phyloP scores from a whole-genome alignment of 1,140 invertebrate genomes.

The Ridgeia piscesae region DNA sequence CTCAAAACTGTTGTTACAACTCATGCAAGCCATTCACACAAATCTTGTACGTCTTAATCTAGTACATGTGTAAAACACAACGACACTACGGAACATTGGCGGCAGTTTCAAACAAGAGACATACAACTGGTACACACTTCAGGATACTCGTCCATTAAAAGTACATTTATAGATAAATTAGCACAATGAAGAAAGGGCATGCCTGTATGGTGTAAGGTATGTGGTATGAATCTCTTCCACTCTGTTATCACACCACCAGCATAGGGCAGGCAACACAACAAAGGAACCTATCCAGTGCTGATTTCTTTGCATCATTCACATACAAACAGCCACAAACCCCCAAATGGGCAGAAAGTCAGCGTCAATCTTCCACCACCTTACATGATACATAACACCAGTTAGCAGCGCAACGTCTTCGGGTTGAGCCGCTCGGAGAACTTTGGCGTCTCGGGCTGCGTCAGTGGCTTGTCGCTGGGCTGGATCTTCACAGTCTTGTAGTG shows the following conservation, averaged over 20 bases:
- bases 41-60: background rate
- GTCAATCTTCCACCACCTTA: background rate
- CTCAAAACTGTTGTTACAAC: too few species aligned
- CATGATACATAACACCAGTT: background rate
- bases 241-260: background rate
- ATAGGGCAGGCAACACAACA: background rate
- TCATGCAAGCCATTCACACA: too few species aligned
- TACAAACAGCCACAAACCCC: background rate
- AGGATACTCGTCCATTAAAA: background rate
- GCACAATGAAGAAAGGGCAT: background rate
- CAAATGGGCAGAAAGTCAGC: background rate
- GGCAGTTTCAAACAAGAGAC: background rate
- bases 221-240: background rate
- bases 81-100: background rate
- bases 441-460: slow-evolving; percentile 55
- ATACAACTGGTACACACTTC: background rate
- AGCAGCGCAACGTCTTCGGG: background rate
- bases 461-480: slow-evolving; percentile 50
- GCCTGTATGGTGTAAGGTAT: background rate
- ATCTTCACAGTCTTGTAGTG: slow-evolving; percentile 54
- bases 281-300: background rate
- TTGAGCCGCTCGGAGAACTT: slow-evolving; percentile 41
- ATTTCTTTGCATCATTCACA: background rate
- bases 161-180: background rate
- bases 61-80: background rate